Conservation (phyloP, 2,797 vertebrate genomes). For the Melanotaenia trifasciata region DNA sequence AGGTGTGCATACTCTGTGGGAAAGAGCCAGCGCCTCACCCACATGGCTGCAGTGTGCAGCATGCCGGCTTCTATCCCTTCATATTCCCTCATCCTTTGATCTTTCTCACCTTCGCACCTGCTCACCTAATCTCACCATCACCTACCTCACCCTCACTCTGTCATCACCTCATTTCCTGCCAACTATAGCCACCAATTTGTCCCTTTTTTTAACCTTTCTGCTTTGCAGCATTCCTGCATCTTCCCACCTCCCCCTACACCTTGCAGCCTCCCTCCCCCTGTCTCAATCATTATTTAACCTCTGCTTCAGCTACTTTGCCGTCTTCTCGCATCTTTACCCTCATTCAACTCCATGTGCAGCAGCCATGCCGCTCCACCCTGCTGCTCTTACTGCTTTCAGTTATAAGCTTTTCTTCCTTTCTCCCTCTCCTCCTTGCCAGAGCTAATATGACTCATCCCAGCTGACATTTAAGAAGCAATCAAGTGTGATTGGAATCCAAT, state of each 20-base stretch:
- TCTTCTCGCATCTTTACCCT: neutral
- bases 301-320: conserved; percentile 2
- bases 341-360: conserved; percentile 51
- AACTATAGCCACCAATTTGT: conserved; percentile 11
- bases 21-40: conserved; percentile 77
- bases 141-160: conserved; percentile 20
- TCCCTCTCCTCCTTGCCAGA: conserved; percentile 43
- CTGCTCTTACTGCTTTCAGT: conserved; percentile 29
- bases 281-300: conserved; percentile 27
- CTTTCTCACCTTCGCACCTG: conserved; percentile 26
- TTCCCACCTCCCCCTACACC: neutral
- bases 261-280: neutral
- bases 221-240: conserved; percentile 33
- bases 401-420: conserved; percentile 39
- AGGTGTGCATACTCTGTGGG: conserved; percentile 18
- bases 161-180: conserved; percentile 24
- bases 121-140: conserved; percentile 32
- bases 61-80: conserved; percentile 43
- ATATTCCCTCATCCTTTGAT: conserved; percentile 20
- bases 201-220: neutral
- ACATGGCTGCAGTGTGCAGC: conserved; percentile 76
- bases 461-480: conserved; percentile 78
- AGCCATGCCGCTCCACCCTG: conserved; percentile 49
- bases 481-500: conserved; percentile 60
- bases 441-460: conserved; percentile 77